These are phyloP conservation scores for Lamprologus callipterus DNA, from an alignment of 2,113 vertebrate genomes.

Conservation along the genomic window DNA sequence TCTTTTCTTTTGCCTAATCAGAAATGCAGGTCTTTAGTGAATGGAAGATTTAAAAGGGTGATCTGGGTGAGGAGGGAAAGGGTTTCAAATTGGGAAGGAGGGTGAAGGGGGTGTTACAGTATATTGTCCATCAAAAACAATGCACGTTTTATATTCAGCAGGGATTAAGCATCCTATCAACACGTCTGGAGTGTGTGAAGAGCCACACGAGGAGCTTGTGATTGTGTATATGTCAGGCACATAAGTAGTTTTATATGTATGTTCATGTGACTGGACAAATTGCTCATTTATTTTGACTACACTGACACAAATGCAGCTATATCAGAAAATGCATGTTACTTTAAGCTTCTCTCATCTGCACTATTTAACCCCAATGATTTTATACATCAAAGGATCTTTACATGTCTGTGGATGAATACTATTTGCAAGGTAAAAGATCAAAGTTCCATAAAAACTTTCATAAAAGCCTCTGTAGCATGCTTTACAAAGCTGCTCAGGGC, in stretches of 20 bases:
- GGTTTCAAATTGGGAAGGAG: not conserved
- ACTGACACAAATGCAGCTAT: not conserved
- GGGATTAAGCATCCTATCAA: conserved; percentile 12
- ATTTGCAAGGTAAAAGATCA: not conserved
- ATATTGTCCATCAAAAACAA: conserved; percentile 36
- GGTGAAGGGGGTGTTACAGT: conserved; percentile 22
- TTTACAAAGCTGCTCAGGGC: not conserved
- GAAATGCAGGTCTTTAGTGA: conserved; percentile 22
- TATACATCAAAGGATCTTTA: not conserved
- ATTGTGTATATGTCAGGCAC: not conserved
- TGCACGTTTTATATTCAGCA: not conserved
- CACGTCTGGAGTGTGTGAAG: not conserved
- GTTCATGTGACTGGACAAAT: not conserved
- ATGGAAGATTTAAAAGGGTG: not conserved
- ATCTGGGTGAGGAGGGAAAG: conserved; percentile 8
- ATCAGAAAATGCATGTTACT: not conserved
- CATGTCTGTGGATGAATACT: not conserved
- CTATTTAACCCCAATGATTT: not conserved
- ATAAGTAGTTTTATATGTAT: not conserved
- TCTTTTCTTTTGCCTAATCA: conserved; percentile 14
- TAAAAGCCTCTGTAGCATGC: not conserved
- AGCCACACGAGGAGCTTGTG: conserved; percentile 1
- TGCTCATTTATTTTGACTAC: not conserved
- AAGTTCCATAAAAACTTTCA: not conserved
- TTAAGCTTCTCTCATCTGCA: not conserved